Conservation (phyloP, 2,113 vertebrate genomes). For the Urocolius indicus region DNA sequence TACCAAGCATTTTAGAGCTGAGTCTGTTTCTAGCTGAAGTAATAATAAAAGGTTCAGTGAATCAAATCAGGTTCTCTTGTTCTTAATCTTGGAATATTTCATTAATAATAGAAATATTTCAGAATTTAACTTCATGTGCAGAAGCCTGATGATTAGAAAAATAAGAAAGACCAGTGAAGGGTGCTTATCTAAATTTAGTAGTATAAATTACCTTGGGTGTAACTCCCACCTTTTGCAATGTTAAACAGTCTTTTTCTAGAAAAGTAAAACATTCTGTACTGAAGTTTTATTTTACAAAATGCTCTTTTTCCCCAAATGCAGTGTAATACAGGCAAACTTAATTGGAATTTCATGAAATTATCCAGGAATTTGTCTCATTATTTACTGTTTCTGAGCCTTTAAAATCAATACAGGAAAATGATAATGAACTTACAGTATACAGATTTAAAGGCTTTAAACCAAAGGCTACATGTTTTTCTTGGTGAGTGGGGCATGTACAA, state of each 20-base stretch:
- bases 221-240: neutral
- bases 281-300: neutral
- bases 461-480: neutral
- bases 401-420: slow-evolving; percentile 13
- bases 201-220: neutral
- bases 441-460: slow-evolving; percentile 13
- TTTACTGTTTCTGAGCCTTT: neutral
- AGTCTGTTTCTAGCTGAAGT: neutral
- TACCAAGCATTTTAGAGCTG: neutral
- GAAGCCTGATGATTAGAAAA: neutral
- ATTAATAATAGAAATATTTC: neutral
- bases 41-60: neutral
- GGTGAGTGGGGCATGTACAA: neutral
- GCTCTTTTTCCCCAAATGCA: neutral
- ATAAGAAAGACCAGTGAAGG: neutral
- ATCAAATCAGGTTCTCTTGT: neutral
- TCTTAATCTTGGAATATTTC: neutral
- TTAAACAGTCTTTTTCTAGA: neutral
- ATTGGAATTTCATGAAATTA: neutral
- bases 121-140: neutral
- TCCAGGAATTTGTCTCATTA: neutral
- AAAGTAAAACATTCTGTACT: neutral
- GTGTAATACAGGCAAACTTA: neutral
- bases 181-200: neutral
- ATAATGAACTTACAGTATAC: neutral